Evolutionary conservation across 1,140 invertebrate genomes (phyloP), one percentile per base, ranked within the genome.

Genomic region (Pseudachorutes palmiensis): DNA sequence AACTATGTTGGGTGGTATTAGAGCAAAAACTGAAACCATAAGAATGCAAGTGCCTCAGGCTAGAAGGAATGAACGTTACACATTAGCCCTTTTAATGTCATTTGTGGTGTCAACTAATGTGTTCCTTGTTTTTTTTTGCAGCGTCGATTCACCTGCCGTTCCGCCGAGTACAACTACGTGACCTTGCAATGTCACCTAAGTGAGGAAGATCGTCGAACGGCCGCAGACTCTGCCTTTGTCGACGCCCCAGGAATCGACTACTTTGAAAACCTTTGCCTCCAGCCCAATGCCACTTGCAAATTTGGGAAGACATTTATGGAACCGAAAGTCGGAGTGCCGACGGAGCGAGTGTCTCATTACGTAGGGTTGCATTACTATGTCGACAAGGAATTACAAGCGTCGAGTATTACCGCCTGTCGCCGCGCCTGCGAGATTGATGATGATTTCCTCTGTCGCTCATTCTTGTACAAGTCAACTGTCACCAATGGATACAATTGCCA

Each of bases 251-350:
- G 92, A 28, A 89, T 93, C 2, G 93, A 96, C 77, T 96, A 95
- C 76, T 96, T 95, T 77, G 93, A 96, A 81, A 96, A 95, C 80
- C 81, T 94, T n/a, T 96, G 92, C 75, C 79, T 95, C 70, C 90
- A 91, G 81, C 86, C 89, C 84, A 79, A 80, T 55, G 55, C 57
- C 26, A 74, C 70, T 14, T 74, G 72, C 73, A 72, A 61, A 41
- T 29, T 85, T 1, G 86, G 86, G 65, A 82, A 89, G 62, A 80
- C 85, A 22, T 94, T 88, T 79, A 84, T 86, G 69, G 83, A 86
- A 48, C 90, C 92, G 1, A 83, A 89, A 69, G 86, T 95, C 67
- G 92, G 92, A 14, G 89, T 95, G 1, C 87, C 91, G 9, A 88
- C 91, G 66, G 89, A 93, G 75, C 91, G 92, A 78, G 87, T 96